These are phyloP conservation scores for Protonemura montana DNA, from an alignment of 2,888 invertebrate genomes.

Conservation along the genomic window DNA sequence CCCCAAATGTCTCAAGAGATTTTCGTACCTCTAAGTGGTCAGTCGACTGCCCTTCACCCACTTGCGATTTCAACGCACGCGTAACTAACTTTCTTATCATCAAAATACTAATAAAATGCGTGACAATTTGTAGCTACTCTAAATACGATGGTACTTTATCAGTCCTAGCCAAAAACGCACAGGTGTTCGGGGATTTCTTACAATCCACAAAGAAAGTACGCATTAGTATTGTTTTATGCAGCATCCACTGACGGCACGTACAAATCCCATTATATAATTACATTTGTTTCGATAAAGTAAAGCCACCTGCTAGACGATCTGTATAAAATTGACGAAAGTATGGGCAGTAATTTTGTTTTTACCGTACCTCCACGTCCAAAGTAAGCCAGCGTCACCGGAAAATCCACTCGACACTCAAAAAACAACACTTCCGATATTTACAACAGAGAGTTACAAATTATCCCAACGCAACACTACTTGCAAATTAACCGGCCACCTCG, in stretches of 20 bases:
- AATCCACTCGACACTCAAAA: neutral
- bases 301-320: neutral
- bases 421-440: neutral
- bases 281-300: neutral
- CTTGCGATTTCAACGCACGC: neutral
- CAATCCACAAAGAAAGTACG: neutral
- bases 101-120: neutral
- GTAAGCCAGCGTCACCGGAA: neutral
- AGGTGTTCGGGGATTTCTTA: neutral
- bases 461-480: neutral
- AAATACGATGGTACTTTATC: neutral
- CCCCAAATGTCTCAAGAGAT: neutral
- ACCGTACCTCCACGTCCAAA: neutral
- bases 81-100: neutral
- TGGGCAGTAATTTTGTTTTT: neutral
- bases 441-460: neutral
- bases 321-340: neutral
- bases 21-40: neutral
- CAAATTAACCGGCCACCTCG: neutral
- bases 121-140: neutral
- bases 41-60: neutral
- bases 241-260: neutral
- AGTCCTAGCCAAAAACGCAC: neutral
- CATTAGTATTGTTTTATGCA: neutral
- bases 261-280: neutral